A percentile compares a stretch with the other conserved stretches of the same genome.
phyloP scores from a whole-genome alignment of 2,888 invertebrate genomes.

The Zaprionus lineosus region DNA sequence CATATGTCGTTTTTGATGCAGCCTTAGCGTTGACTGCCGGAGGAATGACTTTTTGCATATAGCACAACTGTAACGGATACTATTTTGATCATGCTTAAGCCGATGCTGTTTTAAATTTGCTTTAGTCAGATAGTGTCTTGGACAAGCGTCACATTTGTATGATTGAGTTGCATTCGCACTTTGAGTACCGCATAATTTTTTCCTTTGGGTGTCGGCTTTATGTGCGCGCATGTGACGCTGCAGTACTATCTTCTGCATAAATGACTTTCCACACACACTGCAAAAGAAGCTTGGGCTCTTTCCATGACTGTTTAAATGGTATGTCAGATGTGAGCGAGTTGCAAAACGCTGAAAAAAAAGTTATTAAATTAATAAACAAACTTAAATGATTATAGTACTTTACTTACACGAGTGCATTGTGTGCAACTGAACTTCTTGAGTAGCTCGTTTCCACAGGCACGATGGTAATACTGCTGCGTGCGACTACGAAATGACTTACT shows the following conservation, averaged over 20 bases:
- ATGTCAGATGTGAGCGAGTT: slow-evolving; percentile 88
- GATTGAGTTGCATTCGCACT: slow-evolving; percentile 86
- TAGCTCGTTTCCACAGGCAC: slow-evolving; percentile 85
- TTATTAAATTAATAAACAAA: no score
- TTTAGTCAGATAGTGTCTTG: slow-evolving; percentile 85
- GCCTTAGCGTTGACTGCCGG: slow-evolving; percentile 85
- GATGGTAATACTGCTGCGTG: slow-evolving; percentile 87
- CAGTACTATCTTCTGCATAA: slow-evolving; percentile 88
- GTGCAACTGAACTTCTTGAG: slow-evolving; percentile 84
- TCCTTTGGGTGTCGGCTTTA: no score
- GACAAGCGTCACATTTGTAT: slow-evolving; percentile 84
- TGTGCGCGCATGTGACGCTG: slow-evolving; percentile 88
- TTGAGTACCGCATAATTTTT: slow-evolving; percentile 85
- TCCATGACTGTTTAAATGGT: slow-evolving; percentile 85
- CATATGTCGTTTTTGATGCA: slow-evolving; percentile 85
- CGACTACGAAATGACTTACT: slow-evolving; percentile 87
- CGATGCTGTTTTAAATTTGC: slow-evolving; percentile 88
- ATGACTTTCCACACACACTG: slow-evolving; percentile 86
- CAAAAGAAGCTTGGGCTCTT: slow-evolving; percentile 50
- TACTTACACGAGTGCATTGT: slow-evolving; percentile 78
- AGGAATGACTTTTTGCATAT: slow-evolving; percentile 86
- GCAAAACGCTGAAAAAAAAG: slow-evolving; percentile 86
- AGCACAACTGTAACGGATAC: slow-evolving; percentile 83
- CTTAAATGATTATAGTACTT: no score
- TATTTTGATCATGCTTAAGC: slow-evolving; percentile 77